A percentile compares a stretch with the other conserved stretches of the same genome.
Conservation (phyloP, 2,797 vertebrate species). For the Anabas testudineus region DNA sequence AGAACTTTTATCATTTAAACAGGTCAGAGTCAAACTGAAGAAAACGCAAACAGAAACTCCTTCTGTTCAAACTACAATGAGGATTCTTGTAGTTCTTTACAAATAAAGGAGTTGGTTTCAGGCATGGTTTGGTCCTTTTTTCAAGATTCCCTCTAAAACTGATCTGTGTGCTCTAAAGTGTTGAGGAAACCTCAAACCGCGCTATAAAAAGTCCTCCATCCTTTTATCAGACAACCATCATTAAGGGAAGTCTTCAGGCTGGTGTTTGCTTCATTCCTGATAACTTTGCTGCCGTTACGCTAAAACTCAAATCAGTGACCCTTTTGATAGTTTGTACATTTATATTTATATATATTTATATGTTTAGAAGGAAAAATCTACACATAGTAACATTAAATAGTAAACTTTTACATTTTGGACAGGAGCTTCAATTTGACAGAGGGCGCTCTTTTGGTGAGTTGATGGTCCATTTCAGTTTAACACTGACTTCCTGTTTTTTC, state of each 20-base stretch:
- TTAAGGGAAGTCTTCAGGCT: slow-evolving; percentile 40
- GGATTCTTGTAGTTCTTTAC: slow-evolving; percentile 49
- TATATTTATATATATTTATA: slow-evolving; percentile 41
- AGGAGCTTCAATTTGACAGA: slow-evolving; percentile 63
- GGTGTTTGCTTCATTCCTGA: slow-evolving; percentile 32
- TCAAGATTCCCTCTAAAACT: slow-evolving; percentile 17
- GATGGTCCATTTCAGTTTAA: slow-evolving; percentile 41
- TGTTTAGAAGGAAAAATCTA: slow-evolving; percentile 66
- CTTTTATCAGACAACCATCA: slow-evolving; percentile 24
- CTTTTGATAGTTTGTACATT: slow-evolving; percentile 58
- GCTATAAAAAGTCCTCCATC: slow-evolving; percentile 46
- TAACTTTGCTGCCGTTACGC: slow-evolving; percentile 31
- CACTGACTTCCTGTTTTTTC: slow-evolving; percentile 34
- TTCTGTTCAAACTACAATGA: slow-evolving; percentile 43
- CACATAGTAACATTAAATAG: slow-evolving; percentile 64
- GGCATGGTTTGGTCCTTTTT: slow-evolving; percentile 25
- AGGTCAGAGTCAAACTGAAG: slow-evolving; percentile 70
- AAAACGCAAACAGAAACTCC: slow-evolving; percentile 59
- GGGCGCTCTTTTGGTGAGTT: slow-evolving; percentile 62
- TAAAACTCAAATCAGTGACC: slow-evolving; percentile 50
- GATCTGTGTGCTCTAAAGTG: slow-evolving; percentile 32
- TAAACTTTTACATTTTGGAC: slow-evolving; percentile 71
- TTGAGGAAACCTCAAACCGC: slow-evolving; percentile 33
- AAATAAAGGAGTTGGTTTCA: slow-evolving; percentile 37
- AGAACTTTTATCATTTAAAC: slow-evolving; percentile 67